These are phyloP conservation scores for Atta colombica DNA, from an alignment of 1,140 invertebrate genomes.

Conservation along the genomic window DNA sequence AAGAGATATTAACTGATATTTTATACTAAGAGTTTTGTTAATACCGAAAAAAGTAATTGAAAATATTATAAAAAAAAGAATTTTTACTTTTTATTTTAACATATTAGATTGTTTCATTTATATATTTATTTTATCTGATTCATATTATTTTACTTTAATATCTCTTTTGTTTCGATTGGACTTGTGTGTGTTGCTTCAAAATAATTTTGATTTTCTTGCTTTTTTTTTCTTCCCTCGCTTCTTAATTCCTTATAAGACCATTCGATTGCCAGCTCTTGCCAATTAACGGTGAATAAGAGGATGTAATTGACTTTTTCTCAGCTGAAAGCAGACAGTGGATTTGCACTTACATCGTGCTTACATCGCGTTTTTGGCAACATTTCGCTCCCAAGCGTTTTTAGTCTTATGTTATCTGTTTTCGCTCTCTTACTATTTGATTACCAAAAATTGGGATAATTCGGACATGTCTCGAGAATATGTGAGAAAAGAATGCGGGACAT, in stretches of 20 bases:
- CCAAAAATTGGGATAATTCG: conserved; percentile 3
- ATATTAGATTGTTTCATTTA: not conserved
- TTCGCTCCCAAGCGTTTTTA: not conserved
- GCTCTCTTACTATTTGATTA: conserved; percentile 9
- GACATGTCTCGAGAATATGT: conserved; percentile 27
- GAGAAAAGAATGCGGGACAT: not conserved
- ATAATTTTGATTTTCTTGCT: conserved; percentile 12
- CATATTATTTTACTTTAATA: not conserved
- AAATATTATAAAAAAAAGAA: not conserved
- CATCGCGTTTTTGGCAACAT: conserved; percentile 19
- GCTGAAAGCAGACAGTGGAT: not conserved
- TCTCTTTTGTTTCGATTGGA: not conserved
- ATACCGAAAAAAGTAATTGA: not conserved
- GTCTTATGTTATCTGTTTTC: not conserved
- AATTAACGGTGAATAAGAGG: conserved; percentile 64
- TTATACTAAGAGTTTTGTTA: too few relatives aligned
- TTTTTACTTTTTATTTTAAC: not conserved
- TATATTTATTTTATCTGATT: not conserved
- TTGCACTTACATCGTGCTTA: conserved; percentile 17
- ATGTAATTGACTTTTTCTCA: conserved; percentile 53
- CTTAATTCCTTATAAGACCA: not conserved
- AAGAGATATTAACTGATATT: not conserved
- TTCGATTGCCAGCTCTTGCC: conserved; percentile 15
- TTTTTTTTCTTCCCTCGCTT: not conserved
- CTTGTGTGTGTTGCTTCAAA: not conserved